These are phyloP conservation scores for Drosophila sp. DNA, from an alignment of 1,140 invertebrate genomes.

Conservation along the genomic window DNA sequence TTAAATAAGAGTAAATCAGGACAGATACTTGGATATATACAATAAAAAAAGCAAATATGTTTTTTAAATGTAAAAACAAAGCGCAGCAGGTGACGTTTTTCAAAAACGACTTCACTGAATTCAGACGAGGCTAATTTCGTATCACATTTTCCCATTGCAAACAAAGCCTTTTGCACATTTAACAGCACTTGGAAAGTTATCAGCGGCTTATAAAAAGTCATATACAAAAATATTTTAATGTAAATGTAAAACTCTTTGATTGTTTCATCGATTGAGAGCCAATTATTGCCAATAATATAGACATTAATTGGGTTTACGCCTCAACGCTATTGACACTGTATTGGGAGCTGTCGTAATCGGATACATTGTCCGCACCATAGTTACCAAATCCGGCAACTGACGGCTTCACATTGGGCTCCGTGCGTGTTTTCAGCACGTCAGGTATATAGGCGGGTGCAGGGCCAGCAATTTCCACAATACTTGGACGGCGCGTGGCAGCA, in stretches of 20 bases:
- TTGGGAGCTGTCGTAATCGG: constrained; percentile 81
- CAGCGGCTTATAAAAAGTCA: constrained; percentile 59
- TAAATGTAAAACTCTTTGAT: constrained; percentile 22
- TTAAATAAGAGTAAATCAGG: constrained; percentile 23
- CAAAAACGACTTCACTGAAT: constrained; percentile 29
- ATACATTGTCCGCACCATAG: constrained; percentile 79
- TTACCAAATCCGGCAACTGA: constrained; percentile 52
- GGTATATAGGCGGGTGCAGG: constrained; percentile 79
- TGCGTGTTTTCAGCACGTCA: constrained; percentile 67
- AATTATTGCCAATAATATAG: constrained; percentile 13
- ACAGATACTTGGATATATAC: constrained; percentile 19
- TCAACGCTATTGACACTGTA: constrained; percentile 81
- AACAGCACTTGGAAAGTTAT: constrained; percentile 62
- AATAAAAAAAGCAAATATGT: constrained; percentile 20
- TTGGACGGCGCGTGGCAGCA: constrained; percentile 75
- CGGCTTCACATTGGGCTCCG: constrained; percentile 29
- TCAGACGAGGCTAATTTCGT: constrained; percentile 57
- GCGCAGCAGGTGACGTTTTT: constrained; percentile 24
- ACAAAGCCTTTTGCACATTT: constrained; percentile 37
- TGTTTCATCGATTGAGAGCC: constrained; percentile 29
- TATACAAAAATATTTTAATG: constrained; percentile 60
- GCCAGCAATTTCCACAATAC: constrained; percentile 78
- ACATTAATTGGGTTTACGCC: constrained; percentile 50
- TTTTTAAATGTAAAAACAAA: constrained; percentile 2
- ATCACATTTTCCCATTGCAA: constrained; percentile 67